Percentiles rank a stretch among this genome's conserved stretches.
phyloP scores from a whole-genome alignment of 1,140 invertebrate genomes.

The Ericerus pela region DNA sequence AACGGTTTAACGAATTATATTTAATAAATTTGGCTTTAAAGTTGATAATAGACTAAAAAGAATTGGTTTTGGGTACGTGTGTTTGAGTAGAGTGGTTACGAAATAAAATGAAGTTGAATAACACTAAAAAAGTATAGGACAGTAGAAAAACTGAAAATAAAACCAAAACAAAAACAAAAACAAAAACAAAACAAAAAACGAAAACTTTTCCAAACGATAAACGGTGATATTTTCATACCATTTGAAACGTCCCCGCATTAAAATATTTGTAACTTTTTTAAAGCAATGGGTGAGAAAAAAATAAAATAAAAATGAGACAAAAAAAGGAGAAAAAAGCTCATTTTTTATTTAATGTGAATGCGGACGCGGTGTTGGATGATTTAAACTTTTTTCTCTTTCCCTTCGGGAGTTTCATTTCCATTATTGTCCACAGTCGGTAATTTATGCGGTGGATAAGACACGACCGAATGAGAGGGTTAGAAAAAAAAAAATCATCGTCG shows the following conservation, averaged over 20 bases:
- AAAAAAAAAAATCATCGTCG: conserved; percentile 1
- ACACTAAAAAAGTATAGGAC: too few species aligned
- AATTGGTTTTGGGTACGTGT: too few species aligned
- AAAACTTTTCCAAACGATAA: conserved; percentile 6
- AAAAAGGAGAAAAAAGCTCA: background rate
- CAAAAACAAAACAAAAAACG: too few species aligned
- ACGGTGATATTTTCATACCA: conserved; percentile 8
- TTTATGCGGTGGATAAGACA: conserved; percentile 3
- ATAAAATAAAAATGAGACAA: too few species aligned
- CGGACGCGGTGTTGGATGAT: background rate
- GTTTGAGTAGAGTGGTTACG: too few species aligned
- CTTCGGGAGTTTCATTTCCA: conserved; percentile 9
- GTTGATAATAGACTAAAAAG: too few species aligned
- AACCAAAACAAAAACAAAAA: too few species aligned
- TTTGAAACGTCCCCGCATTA: conserved; percentile 9
- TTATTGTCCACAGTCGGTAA: conserved; percentile 1
- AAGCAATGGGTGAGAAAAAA: too few species aligned
- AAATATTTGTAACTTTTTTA: conserved; percentile 12
- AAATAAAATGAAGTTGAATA: too few species aligned
- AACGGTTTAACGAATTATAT: conserved; percentile 5
- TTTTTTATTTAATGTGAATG: conserved; percentile 5
- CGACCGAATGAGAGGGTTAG: conserved; percentile 1
- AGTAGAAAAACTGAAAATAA: too few species aligned
- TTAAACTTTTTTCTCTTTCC: conserved; percentile 3
- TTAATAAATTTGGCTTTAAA: conserved; percentile 7